Evolutionary conservation across 2,797 vertebrate species (phyloP).

Genomic region (Tokudaia tokunoshimensis): DNA sequence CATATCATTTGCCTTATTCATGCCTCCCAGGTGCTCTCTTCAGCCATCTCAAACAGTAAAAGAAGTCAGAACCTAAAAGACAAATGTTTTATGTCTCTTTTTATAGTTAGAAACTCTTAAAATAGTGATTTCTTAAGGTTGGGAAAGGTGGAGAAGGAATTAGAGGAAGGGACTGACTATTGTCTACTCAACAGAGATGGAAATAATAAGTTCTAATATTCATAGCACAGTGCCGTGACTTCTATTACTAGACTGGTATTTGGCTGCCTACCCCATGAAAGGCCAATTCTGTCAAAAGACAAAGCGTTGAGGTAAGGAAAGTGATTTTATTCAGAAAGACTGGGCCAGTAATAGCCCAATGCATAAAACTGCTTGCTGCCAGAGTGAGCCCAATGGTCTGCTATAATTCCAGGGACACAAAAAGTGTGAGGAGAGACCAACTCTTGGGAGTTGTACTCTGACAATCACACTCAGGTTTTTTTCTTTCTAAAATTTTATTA

Average conservation of each 20-base stretch:
- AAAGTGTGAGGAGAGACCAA: not conserved
- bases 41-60: not conserved
- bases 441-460: not conserved
- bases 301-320: not conserved
- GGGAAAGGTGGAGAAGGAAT: not conserved
- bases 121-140: not conserved
- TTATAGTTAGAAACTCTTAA: not conserved
- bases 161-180: not conserved
- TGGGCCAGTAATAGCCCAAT: not conserved
- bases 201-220: not conserved
- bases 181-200: not conserved
- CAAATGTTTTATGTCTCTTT: not conserved
- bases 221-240: not conserved
- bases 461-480: not conserved
- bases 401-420: not conserved
- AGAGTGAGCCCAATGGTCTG: not conserved
- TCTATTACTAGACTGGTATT: not conserved
- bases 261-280: not conserved
- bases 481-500: not conserved
- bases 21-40: not conserved
- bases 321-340: not conserved
- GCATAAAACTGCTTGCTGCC: not conserved
- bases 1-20: not conserved
- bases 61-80: not conserved
- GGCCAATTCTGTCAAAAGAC: not conserved